Evolutionary conservation across 1,140 invertebrate species (phyloP).

Genomic region (Lordiphosa stackelbergi): DNA sequence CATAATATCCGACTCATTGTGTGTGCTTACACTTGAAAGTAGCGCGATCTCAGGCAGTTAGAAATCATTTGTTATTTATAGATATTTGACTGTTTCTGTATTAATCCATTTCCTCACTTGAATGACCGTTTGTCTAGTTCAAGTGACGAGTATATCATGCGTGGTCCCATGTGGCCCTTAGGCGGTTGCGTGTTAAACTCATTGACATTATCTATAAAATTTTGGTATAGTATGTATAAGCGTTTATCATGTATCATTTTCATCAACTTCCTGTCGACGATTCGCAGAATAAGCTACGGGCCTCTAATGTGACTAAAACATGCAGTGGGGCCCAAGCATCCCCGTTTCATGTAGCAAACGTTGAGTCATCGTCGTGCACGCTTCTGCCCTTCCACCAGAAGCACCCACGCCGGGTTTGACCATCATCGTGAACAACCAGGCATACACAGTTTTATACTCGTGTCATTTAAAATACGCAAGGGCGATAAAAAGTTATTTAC

Average conservation of each 20-base stretch:
- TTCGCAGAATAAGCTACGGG: conserved; percentile 18
- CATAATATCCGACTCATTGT: conserved; percentile 31
- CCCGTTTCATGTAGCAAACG: conserved; percentile 19
- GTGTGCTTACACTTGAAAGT: conserved; percentile 13
- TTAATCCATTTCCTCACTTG: neutral
- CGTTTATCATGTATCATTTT: conserved; percentile 54
- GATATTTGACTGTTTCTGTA: conserved; percentile 9
- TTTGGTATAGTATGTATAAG: conserved; percentile 24
- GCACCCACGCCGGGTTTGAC: conserved; percentile 16
- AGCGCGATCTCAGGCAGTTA: conserved; percentile 14
- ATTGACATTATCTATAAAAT: conserved; percentile 42
- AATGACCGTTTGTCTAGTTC: neutral
- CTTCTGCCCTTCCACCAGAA: neutral
- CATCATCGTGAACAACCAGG: neutral
- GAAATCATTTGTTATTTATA: conserved; percentile 37
- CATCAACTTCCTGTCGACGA: conserved; percentile 48
- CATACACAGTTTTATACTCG: conserved; percentile 1
- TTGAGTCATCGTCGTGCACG: conserved; percentile 51
- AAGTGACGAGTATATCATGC: neutral
- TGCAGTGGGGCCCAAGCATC: conserved; percentile 40
- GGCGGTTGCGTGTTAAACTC: conserved; percentile 39
- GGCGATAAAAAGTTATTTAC: conserved; percentile 50
- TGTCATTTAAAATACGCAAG: neutral
- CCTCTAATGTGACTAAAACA: conserved; percentile 64
- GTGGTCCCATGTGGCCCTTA: conserved; percentile 16